Evolutionary conservation across 2,888 invertebrate genomes (phyloP).

Genomic region (Allophyes oxyacanthae): DNA sequence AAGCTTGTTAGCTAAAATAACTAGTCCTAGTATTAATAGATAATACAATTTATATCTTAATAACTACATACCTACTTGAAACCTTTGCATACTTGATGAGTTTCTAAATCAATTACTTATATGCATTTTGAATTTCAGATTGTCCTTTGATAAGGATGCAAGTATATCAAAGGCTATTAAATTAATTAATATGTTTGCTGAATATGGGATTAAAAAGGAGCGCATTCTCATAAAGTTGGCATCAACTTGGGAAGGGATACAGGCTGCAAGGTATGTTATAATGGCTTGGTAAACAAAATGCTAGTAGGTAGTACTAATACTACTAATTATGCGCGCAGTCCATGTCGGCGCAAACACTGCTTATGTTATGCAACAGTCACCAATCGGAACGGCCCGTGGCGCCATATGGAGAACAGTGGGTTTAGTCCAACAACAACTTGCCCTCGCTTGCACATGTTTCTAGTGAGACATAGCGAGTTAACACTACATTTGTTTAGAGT

Average conservation of each 20-base stretch:
- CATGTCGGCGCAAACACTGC: too few species aligned
- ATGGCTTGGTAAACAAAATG: too few species aligned
- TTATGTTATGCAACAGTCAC: too few species aligned
- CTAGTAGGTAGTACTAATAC: too few species aligned
- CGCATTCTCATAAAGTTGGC: slow-evolving; percentile 99
- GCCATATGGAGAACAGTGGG: too few species aligned
- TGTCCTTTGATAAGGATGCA: slow-evolving; percentile 98
- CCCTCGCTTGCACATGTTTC: too few species aligned
- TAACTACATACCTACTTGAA: slow-evolving; percentile 2
- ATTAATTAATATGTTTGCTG: slow-evolving; percentile 96
- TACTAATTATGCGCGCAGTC: too few species aligned
- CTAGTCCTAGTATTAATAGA: too few species aligned
- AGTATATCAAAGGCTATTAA: slow-evolving; percentile 97
- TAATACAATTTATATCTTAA: slow-evolving; percentile 11
- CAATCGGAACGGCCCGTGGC: too few species aligned
- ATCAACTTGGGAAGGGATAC: slow-evolving; percentile 99
- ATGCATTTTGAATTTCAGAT: slow-evolving; percentile 83
- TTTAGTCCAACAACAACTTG: too few species aligned
- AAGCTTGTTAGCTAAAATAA: slow-evolving; percentile 5
- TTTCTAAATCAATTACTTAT: slow-evolving; percentile 10
- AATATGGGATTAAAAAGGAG: slow-evolving; percentile 96
- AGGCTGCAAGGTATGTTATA: slow-evolving; percentile 95
- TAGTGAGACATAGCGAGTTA: too few species aligned
- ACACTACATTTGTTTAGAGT: too few species aligned
- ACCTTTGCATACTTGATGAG: slow-evolving; percentile 1